Evolutionary conservation across 1,140 invertebrate genomes (phyloP), one percentile per base, ranked within the genome.

Genomic region (Cephus cinctus): DNA sequence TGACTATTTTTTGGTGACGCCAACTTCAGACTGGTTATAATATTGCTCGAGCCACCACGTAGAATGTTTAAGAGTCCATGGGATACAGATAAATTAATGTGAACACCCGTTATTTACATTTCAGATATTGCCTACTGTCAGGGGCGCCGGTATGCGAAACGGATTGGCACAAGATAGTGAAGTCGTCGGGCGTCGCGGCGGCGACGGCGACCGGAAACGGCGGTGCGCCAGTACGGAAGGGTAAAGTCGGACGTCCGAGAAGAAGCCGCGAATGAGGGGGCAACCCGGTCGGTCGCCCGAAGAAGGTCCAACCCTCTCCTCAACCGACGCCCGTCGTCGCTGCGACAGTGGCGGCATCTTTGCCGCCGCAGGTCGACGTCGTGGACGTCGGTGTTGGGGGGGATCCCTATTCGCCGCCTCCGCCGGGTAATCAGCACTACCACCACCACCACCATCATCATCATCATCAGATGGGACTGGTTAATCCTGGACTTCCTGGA

Each of bases 101-200:
- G n/a, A n/a, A n/a, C n/a, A n/a, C n/a, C n/a, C n/a, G n/a, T n/a
- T n/a, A n/a, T n/a, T n/a, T n/a, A n/a, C n/a, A n/a, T 63, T 67
- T 12, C 63, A 87, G 86, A 75, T 94, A 92, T 78, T 89, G 90
- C 69, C 83, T 94, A 75, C 73, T 93, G 54, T 87, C 88, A 56
- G 91, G 90, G 25, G 86, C 84, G 59, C 80, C 92, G 54, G 85
- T 94, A 19, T 94, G 92, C 81, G 92, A 95, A 76, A 87, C 92
- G 74, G 92, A 94, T 78, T 94, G 90, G 85, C 89, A 92, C 67
- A 94, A 94, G 77, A 81, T 93, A 63, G 81, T 92, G 67, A 94
- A 94, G 75, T 75, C 76, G 40, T 71, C 74, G 46, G 63, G 57
- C 43, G 67, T 69, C 4, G 66, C 67, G 19, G 65, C 68, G 5